Conservation (phyloP, 2,888 invertebrate genomes). For the Epirrita christyi region DNA sequence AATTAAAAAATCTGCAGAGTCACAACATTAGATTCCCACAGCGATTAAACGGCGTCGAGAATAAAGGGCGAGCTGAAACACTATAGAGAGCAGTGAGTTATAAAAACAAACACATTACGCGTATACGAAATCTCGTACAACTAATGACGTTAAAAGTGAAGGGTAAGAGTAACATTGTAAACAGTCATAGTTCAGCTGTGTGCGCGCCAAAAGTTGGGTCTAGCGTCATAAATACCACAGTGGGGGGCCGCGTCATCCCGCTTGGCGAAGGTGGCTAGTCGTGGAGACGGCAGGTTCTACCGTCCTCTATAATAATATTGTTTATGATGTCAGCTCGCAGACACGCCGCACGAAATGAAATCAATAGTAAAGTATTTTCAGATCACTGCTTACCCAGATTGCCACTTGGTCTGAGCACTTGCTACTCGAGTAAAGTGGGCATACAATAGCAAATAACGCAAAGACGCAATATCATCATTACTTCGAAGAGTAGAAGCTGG, state of each 20-base stretch:
- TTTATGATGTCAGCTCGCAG: neutral
- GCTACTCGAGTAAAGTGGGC: neutral
- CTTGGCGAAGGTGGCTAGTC: constrained; percentile 44
- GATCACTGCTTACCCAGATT: neutral
- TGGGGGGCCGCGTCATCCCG: constrained; percentile 60
- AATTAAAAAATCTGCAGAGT: constrained; percentile 60
- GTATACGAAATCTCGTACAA: constrained; percentile 78
- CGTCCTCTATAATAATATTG: neutral
- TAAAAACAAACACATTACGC: constrained; percentile 81
- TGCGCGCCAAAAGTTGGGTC: constrained; percentile 79
- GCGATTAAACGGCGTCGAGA: constrained; percentile 66
- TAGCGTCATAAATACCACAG: constrained; percentile 77
- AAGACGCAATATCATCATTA: neutral
- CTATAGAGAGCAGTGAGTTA: constrained; percentile 67
- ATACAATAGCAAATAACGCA: neutral
- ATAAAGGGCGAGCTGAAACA: constrained; percentile 70
- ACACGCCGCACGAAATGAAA: neutral
- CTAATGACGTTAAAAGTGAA: constrained; percentile 82
- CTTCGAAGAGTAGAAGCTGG: neutral
- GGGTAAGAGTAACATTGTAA: constrained; percentile 80
- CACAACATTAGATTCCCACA: constrained; percentile 77
- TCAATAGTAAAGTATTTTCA: neutral
- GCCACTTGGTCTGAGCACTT: constrained; percentile 4
- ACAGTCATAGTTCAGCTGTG: constrained; percentile 79
- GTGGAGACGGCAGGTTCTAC: constrained; percentile 25